These are phyloP conservation scores for Laspeyria flexula DNA, from an alignment of 2,888 invertebrate species.

Conservation along the genomic window DNA sequence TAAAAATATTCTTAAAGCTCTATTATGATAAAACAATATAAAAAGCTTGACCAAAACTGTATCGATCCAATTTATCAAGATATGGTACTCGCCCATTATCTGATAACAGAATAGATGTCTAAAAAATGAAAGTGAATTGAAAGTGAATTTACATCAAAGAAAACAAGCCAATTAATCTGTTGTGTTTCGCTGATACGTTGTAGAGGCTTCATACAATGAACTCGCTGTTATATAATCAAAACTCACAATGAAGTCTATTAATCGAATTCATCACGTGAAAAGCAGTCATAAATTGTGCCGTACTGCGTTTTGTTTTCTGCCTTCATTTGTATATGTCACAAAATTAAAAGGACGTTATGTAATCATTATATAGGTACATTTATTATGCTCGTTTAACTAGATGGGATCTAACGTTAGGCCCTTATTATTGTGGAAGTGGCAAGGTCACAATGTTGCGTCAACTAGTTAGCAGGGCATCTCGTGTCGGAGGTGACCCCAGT, in stretches of 20 bases:
- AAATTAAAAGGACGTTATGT: slow-evolving; percentile 15
- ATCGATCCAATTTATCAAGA: slow-evolving; percentile 47
- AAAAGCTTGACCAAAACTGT: slow-evolving; percentile 7
- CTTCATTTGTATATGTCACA: too few relatives aligned
- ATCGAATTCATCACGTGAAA: slow-evolving; percentile 10
- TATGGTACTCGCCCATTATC: slow-evolving; percentile 43
- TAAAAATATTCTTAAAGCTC: not conserved
- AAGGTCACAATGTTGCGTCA: slow-evolving; percentile 43
- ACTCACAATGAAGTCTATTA: slow-evolving; percentile 25
- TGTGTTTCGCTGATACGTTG: slow-evolving; percentile 34
- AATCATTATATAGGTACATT: slow-evolving; percentile 22
- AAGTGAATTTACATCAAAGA: slow-evolving; percentile 57
- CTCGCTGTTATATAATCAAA: slow-evolving; percentile 45
- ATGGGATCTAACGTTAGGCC: slow-evolving; percentile 29
- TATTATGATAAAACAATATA: too few relatives aligned
- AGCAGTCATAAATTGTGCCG: not conserved
- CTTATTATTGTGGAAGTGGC: slow-evolving; percentile 42
- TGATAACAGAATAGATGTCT: slow-evolving; percentile 46
- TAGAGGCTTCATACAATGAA: slow-evolving; percentile 22
- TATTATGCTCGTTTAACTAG: not conserved
- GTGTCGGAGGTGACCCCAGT: slow-evolving; percentile 72
- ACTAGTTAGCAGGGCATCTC: slow-evolving; percentile 53
- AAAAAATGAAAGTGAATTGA: slow-evolving; percentile 52
- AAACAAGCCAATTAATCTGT: slow-evolving; percentile 52
- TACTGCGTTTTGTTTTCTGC: not conserved